Base-by-base conservation (phyloP, 2,797 vertebrate species). In the Ambastaia sidthimunki region DNA sequence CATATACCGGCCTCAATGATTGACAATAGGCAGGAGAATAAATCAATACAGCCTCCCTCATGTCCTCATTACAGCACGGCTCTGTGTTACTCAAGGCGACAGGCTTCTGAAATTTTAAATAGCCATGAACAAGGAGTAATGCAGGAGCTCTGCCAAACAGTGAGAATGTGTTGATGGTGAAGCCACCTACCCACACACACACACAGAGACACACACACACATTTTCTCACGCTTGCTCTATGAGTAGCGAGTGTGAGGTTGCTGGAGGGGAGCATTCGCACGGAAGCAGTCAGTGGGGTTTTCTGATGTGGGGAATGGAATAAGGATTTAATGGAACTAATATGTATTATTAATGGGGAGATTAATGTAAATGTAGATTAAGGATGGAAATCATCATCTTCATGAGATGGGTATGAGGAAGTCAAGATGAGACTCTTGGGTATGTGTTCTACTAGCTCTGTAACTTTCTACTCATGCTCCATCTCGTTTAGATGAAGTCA, bases 91-190 rank as follows among this genome's bases (percentile, higher is more conserved):
- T 82, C 74, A 77, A 80, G 80, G 76, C 68, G 78, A 82, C 81
- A 84, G 75, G 73, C 82, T 69, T 52, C 83, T 86, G 76, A 87
- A 85, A 87, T 83, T 84, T 87, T 85, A 87, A 86, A 86, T 62
- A 85, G 85, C 55, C 47, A 59, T 79, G 77, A 84, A 84, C 81
- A 81, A 78, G 77, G 54, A 82, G 76, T 48, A 65, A 78, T 62
- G 73, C 72, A 74, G 70, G 69, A 74, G 41, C 66, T 21, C 74
- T 74, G 80, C 71, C 82, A 76, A 78, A 80, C 55, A 67, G 57
- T 55, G 69, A 66, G 59, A 59, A 76, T 83, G 66, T 59, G 55
- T 41, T 23, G 19, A 68, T 54, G 57, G 52, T 73, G 41, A 73
- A 84, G 74, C 63, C 70, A 81, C 76, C 72, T 48, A 73, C 65